Evolutionary conservation across 2,888 invertebrate genomes (phyloP), one percentile per base, ranked within the genome.

Genomic region (Zhengitettix transpicula): DNA sequence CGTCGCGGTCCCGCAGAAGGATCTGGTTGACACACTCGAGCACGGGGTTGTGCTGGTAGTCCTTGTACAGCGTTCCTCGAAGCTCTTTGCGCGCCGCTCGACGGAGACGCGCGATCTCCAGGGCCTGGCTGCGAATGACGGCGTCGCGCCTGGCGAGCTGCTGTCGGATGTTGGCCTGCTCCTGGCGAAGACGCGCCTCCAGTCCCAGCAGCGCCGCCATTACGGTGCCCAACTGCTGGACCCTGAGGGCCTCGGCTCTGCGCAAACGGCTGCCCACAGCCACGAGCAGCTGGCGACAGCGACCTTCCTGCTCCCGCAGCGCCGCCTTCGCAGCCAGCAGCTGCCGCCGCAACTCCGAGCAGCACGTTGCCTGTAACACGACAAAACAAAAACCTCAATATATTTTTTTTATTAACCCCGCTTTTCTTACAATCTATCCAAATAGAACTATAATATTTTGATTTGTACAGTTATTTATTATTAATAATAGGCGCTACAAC

Each of bases 11-110:
- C 67, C 88, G 85, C 42, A 90, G 73, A 51, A 90, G 74, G 66
- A 90, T 90, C 73, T 87, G 89, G 74, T 89, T 89, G 65, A 90
- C 89, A 69, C 89, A 89, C 72, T 90, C 89, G 57, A 90, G 73
- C 10, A 90, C 89, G 1, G 89, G 89, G 73, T 89, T 90, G 65
- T 89, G 87, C 70, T 84, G 81, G 65, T 85, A 84, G 40, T 67
- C 66, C 57, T 64, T 65, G 53, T 64, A 61, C 54, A 62, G 69
- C 14, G 16, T 62, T 56, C 77, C 76, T 68, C 75, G 75, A 41
- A 76, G 75, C 53, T 57, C 52, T 47, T n/a, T 47, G 14, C 47
- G 12, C 12, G 47, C 47, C 12, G 47, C 47, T 3, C 47, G 12
- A 5, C 47, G 47, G 1, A 47, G n/a, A 12, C 47, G 12, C 47